A percentile compares a stretch with the other conserved stretches of the same genome.
Conservation (phyloP, 2,113 vertebrate genomes). For the Leucopsar rothschildi region DNA sequence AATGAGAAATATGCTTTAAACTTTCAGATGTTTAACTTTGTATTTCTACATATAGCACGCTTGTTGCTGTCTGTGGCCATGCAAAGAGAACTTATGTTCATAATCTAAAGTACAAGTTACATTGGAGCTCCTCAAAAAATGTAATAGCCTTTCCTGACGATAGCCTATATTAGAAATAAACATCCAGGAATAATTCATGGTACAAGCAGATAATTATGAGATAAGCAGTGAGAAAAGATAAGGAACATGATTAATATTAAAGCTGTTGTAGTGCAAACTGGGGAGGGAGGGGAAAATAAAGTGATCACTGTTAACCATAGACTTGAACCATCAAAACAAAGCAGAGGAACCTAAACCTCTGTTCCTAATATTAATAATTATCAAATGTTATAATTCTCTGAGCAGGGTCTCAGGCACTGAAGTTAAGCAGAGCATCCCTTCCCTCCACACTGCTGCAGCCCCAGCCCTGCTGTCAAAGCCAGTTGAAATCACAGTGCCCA, state of each 20-base stretch:
- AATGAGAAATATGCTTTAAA: neutral
- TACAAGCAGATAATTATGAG: neutral
- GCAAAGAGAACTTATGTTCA: neutral
- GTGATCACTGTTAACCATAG: neutral
- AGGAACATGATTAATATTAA: neutral
- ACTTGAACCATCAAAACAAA: neutral
- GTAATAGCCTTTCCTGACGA: neutral
- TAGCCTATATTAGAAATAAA: neutral
- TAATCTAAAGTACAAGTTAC: neutral
- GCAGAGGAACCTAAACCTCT: neutral
- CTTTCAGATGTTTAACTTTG: neutral
- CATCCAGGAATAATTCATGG: neutral
- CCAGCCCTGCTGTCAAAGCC: neutral
- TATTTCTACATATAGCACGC: neutral
- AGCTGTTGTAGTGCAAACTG: neutral
- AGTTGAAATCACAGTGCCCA: neutral
- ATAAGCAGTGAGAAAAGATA: neutral
- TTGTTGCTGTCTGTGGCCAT: neutral
- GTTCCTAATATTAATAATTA: neutral
- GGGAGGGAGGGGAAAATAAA: rapidly evolving
- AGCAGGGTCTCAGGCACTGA: neutral
- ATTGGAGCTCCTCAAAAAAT: neutral
- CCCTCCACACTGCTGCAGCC: neutral
- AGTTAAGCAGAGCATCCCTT: neutral
- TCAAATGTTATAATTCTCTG: neutral